Conservation (phyloP, 2,888 invertebrate genomes). For the Cheilosia variabilis region DNA sequence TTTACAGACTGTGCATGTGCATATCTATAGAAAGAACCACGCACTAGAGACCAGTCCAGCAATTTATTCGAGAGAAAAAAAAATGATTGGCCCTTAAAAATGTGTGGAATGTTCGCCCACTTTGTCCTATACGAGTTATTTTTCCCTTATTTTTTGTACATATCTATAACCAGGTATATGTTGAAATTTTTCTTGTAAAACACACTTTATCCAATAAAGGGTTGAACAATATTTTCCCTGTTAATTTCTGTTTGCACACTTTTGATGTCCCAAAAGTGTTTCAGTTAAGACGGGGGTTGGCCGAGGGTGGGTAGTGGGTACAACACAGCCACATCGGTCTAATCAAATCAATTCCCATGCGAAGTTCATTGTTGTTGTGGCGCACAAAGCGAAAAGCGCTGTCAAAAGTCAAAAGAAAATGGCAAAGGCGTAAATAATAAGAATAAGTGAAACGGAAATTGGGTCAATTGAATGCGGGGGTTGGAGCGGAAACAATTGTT, state of each 20-base stretch:
- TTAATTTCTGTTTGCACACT: slow-evolving; percentile 49
- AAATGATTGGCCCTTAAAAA: no score
- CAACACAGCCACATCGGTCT: slow-evolving; percentile 17
- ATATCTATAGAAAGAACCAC: no score
- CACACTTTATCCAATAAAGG: slow-evolving; percentile 27
- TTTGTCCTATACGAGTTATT: no score
- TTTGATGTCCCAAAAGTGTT: slow-evolving; percentile 36
- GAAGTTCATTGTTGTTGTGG: slow-evolving; percentile 69
- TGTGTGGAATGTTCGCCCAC: no score
- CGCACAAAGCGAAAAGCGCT: slow-evolving; percentile 24
- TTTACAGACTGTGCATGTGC: no score
- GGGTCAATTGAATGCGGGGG: slow-evolving; percentile 71
- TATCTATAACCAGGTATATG: not conserved
- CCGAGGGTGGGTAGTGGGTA: not conserved
- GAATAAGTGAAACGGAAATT: slow-evolving; percentile 67
- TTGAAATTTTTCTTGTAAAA: slow-evolving; percentile 7
- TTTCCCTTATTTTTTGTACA: not conserved
- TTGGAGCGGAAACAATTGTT: slow-evolving; percentile 72
- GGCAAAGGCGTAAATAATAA: slow-evolving; percentile 33
- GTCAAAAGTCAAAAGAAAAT: slow-evolving; percentile 23
- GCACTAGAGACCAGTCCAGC: no score
- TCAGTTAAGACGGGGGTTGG: not conserved
- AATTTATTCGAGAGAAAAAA: no score
- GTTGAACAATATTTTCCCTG: slow-evolving; percentile 32
- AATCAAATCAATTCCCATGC: slow-evolving; percentile 63